phyloP scores from a whole-genome alignment of 2,797 vertebrate genomes.

The Lacerta agilis region DNA sequence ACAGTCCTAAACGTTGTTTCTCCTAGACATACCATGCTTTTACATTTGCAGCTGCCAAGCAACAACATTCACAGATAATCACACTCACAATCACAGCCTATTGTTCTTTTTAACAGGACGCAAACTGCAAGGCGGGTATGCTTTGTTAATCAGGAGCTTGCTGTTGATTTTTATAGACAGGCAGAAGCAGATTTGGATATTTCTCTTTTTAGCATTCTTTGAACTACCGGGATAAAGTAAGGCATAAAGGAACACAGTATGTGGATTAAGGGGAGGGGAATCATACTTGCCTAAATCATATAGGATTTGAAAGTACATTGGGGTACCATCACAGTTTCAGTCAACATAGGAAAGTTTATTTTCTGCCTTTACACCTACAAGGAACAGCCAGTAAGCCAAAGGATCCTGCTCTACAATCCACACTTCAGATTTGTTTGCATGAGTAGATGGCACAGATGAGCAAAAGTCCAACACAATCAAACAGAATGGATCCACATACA shows the following conservation, averaged over 20 bases:
- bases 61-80: slow-evolving; percentile 53
- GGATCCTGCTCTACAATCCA: no score
- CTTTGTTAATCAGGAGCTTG: slow-evolving; percentile 64
- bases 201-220: slow-evolving; percentile 25
- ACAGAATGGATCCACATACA: no score
- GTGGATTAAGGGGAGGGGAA: neutral
- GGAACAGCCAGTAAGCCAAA: neutral
- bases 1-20: slow-evolving; percentile 63
- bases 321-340: neutral
- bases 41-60: slow-evolving; percentile 53
- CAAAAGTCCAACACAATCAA: no score
- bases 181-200: neutral
- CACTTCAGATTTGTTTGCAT: no score
- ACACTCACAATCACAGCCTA: slow-evolving; percentile 59
- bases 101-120: slow-evolving; percentile 64
- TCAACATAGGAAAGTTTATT: neutral
- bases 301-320: neutral
- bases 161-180: slow-evolving; percentile 52
- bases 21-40: slow-evolving; percentile 28
- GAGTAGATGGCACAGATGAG: no score
- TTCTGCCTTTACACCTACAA: neutral
- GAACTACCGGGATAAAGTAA: neutral
- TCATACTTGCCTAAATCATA: neutral
- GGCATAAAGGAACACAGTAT: neutral
- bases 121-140: slow-evolving; percentile 39